A percentile compares a stretch with the other conserved stretches of the same genome.
Conservation (phyloP, 1,140 invertebrate species). For the Cephus cinctus region DNA sequence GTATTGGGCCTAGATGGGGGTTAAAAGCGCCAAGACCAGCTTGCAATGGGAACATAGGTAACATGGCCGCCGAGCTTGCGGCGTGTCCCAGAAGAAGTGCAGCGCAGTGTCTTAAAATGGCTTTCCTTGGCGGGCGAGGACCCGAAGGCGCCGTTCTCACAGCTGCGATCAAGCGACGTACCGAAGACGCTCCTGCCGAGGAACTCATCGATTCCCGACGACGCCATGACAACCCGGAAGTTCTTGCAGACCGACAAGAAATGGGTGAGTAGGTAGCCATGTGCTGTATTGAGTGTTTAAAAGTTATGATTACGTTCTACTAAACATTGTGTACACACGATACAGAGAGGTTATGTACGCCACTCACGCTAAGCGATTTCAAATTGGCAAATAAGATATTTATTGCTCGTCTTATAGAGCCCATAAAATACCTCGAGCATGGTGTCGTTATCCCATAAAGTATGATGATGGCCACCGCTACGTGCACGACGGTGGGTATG, state of each 20-base stretch:
- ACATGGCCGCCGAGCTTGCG: constrained; percentile 62
- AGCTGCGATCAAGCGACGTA: constrained; percentile 64
- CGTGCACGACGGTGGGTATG: constrained; percentile 39
- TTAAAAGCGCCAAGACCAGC: constrained; percentile 44
- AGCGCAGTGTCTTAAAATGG: constrained; percentile 57
- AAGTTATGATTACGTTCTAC: no score
- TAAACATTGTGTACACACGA: no score
- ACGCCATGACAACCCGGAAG: constrained; percentile 48
- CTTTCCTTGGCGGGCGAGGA: constrained; percentile 55
- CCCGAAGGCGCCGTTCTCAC: constrained; percentile 56
- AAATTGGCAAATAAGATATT: no score
- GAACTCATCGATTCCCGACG: constrained; percentile 66
- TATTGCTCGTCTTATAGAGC: no score
- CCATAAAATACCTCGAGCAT: constrained; percentile 44
- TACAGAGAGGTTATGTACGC: no score
- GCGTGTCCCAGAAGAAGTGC: constrained; percentile 60
- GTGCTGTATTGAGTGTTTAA: constrained; percentile 49
- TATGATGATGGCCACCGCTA: constrained; percentile 44
- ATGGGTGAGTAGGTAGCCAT: constrained; percentile 64
- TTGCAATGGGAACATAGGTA: constrained; percentile 65
- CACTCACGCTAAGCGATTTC: no score
- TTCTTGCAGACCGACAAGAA: constrained; percentile 55
- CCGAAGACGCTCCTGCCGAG: constrained; percentile 68
- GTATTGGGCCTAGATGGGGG: constrained; percentile 55
- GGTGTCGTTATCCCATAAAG: constrained; percentile 37